Conservation (phyloP, 2,797 vertebrate species). For the Scolopax bukidnonensis region DNA sequence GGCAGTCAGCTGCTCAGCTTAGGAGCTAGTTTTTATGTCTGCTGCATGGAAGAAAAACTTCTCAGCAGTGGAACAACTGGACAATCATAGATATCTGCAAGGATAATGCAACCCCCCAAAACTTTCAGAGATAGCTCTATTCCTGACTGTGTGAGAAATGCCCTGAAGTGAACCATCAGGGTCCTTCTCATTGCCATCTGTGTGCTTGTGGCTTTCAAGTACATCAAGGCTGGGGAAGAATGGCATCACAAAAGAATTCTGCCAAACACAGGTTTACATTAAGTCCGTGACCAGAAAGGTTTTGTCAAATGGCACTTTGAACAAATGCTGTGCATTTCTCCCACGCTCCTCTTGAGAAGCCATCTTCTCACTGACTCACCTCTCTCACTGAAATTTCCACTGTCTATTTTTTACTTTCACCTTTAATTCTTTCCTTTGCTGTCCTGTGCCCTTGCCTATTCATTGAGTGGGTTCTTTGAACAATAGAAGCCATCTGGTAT, state of each 20-base stretch:
- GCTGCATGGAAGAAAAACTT: neutral
- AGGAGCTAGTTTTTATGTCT: neutral
- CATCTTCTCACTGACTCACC: neutral
- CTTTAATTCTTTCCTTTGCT: neutral
- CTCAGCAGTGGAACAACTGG: neutral
- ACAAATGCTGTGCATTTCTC: rapidly evolving
- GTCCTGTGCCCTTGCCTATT: neutral
- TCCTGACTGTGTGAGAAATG: neutral
- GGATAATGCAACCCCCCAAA: rapidly evolving
- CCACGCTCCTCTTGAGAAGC: neutral
- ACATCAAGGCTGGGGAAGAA: neutral
- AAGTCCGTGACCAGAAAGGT: neutral
- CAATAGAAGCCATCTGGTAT: neutral
- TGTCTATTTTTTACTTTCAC: neutral
- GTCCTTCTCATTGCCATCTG: neutral
- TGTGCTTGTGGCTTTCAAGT: neutral
- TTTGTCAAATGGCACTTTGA: neutral
- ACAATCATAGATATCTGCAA: neutral
- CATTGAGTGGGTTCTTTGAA: neutral
- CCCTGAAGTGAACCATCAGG: neutral
- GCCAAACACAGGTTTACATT: neutral
- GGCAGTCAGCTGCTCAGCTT: neutral
- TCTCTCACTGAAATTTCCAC: neutral
- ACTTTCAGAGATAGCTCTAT: neutral
- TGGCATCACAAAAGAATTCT: neutral